Percentiles rank a stretch among this genome's conserved stretches.
Evolutionary conservation across 2,888 invertebrate genomes (phyloP).

Genomic region (Zaprionus obscuricornis): DNA sequence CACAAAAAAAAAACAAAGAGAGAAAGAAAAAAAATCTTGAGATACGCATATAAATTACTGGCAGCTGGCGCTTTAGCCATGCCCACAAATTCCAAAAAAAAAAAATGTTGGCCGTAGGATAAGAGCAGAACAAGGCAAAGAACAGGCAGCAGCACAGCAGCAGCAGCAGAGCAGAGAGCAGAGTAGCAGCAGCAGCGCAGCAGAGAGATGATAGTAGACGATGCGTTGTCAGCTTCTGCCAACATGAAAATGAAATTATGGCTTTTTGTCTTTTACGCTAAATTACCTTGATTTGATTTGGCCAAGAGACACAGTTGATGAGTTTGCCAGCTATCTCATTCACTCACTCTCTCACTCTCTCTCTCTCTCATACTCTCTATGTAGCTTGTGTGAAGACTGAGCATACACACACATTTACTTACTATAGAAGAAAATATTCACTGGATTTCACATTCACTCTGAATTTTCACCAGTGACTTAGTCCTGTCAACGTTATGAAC

Average conservation of each 20-base stretch:
- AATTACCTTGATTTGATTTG: constrained; percentile 79
- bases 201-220: too few species aligned
- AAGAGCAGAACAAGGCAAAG: too few species aligned
- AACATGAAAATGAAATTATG: constrained; percentile 65
- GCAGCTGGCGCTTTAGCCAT: neutral
- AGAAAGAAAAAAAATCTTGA: neutral
- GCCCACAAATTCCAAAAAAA: constrained; percentile 8
- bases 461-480: too few species aligned
- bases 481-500: constrained; percentile 31
- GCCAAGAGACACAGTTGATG: constrained; percentile 39
- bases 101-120: neutral
- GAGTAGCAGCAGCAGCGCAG: too few species aligned
- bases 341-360: neutral
- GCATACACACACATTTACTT: too few species aligned
- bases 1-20: neutral
- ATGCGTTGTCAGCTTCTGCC: constrained; percentile 25
- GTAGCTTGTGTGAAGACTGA: neutral
- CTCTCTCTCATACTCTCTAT: neutral
- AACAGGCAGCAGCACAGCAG: too few species aligned
- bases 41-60: constrained; percentile 36
- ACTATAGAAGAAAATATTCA: too few species aligned
- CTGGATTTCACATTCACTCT: too few species aligned
- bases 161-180: too few species aligned
- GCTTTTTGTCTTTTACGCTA: constrained; percentile 76
- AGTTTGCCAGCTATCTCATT: constrained; percentile 37